phyloP scores from a whole-genome alignment of 2,888 invertebrate species.

The Sarcophaga caerulescens region DNA sequence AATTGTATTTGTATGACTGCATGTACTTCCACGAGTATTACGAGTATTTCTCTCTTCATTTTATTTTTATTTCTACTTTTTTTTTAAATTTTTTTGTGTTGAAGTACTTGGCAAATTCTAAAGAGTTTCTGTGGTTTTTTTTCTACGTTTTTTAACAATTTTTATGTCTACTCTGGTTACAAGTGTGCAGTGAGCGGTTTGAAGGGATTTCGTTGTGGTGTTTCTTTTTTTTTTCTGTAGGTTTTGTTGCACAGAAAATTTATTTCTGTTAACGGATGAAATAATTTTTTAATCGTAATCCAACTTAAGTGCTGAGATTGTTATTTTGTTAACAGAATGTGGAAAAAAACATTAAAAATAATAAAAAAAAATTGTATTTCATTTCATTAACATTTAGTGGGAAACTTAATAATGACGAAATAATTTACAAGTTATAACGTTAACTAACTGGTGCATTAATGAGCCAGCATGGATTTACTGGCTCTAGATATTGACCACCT shows the following conservation, averaged over 20 bases:
- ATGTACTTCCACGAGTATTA: slow-evolving; percentile 16
- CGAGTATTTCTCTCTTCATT: neutral
- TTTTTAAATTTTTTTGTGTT: neutral
- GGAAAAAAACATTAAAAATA: neutral
- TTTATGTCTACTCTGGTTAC: slow-evolving; percentile 24
- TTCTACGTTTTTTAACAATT: slow-evolving; percentile 9
- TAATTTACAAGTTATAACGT: neutral
- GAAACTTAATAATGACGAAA: neutral
- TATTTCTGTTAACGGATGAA: slow-evolving; percentile 73
- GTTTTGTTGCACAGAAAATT: slow-evolving; percentile 66
- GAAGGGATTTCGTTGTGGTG: slow-evolving; percentile 39
- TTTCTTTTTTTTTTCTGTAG: slow-evolving; percentile 28
- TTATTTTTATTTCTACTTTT: neutral
- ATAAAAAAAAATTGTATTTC: neutral
- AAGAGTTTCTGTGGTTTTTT: slow-evolving; percentile 42
- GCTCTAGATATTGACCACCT: no score
- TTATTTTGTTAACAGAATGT: slow-evolving; percentile 49
- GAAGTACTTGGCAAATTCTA: slow-evolving; percentile 54
- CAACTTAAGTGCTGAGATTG: slow-evolving; percentile 58
- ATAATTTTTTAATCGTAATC: slow-evolving; percentile 73
- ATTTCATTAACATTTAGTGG: slow-evolving; percentile 6
- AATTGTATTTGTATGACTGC: neutral
- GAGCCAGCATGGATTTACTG: no score
- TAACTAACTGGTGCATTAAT: no score
- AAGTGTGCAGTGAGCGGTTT: slow-evolving; percentile 22